phyloP scores from a whole-genome alignment of 2,113 vertebrate genomes.

The Picathartes gymnocephalus region DNA sequence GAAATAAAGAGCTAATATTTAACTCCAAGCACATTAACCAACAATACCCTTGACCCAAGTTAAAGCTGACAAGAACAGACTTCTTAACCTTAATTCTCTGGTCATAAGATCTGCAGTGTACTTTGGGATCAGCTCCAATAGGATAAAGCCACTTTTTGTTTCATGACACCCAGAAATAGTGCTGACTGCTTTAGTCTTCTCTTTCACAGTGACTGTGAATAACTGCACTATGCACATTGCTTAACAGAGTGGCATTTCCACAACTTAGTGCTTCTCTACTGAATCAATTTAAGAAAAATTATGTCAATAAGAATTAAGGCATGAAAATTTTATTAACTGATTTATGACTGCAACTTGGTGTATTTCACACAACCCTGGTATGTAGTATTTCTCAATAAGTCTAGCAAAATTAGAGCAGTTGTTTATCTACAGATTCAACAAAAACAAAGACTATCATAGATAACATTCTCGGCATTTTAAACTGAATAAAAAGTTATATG shows the following conservation, averaged over 20 bases:
- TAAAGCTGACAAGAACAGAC: conserved; percentile 64
- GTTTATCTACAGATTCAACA: background rate
- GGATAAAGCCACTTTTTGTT: conserved; percentile 67
- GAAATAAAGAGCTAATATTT: conserved; percentile 64
- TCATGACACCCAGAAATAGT: conserved; percentile 61
- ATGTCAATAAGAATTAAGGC: background rate
- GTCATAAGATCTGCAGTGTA: conserved; percentile 60
- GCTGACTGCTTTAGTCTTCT: conserved; percentile 21
- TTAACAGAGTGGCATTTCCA: conserved; percentile 9
- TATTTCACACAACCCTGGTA: background rate
- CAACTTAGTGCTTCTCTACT: background rate
- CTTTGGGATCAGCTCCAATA: conserved; percentile 58
- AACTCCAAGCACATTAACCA: conserved; percentile 55
- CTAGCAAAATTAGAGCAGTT: background rate
- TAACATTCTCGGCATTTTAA: background rate
- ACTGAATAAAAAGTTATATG: background rate
- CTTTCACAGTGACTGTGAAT: conserved; percentile 38
- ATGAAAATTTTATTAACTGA: background rate
- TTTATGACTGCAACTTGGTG: background rate
- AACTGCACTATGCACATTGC: conserved; percentile 18
- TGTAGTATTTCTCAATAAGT: background rate
- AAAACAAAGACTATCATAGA: background rate
- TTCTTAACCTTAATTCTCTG: conserved; percentile 60
- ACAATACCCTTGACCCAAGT: conserved; percentile 62
- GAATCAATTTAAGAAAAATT: background rate